Percentiles rank a stretch among this genome's conserved stretches.
Conservation (phyloP, 2,797 vertebrate genomes). For the Myotis daubentonii region DNA sequence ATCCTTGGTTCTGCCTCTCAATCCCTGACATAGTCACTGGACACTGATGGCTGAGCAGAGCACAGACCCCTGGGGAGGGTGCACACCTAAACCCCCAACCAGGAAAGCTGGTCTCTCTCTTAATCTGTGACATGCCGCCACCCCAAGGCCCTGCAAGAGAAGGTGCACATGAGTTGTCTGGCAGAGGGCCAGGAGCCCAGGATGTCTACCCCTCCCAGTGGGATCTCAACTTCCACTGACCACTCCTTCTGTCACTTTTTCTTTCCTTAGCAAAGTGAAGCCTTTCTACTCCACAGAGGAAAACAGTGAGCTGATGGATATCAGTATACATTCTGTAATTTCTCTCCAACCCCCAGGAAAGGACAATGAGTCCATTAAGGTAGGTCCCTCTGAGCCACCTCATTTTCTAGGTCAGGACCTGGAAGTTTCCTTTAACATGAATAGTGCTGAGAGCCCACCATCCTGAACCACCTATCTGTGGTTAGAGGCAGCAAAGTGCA, state of each 20-base stretch:
- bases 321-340: conserved; percentile 59
- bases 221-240: neutral
- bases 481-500: neutral
- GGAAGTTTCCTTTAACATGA: neutral
- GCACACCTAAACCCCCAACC: neutral
- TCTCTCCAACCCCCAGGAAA: conserved; percentile 67
- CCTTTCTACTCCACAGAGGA: conserved; percentile 74
- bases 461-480: neutral
- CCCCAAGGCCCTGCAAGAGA: conserved; percentile 70
- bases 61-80: neutral
- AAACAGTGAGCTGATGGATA: conserved; percentile 73
- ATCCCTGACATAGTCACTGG: neutral
- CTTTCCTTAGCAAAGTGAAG: conserved; percentile 67
- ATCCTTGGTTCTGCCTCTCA: neutral
- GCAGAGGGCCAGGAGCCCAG: neutral
- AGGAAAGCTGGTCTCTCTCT: neutral
- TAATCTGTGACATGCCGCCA: neutral
- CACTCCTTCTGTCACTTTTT: neutral
- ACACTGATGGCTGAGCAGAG: neutral
- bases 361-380: conserved; percentile 67
- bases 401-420: neutral
- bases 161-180: conserved; percentile 55
- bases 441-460: neutral
- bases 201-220: neutral
- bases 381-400: neutral